Evolutionary conservation across 2,797 vertebrate genomes (phyloP).

Genomic region (Lutjanus campechanus): DNA sequence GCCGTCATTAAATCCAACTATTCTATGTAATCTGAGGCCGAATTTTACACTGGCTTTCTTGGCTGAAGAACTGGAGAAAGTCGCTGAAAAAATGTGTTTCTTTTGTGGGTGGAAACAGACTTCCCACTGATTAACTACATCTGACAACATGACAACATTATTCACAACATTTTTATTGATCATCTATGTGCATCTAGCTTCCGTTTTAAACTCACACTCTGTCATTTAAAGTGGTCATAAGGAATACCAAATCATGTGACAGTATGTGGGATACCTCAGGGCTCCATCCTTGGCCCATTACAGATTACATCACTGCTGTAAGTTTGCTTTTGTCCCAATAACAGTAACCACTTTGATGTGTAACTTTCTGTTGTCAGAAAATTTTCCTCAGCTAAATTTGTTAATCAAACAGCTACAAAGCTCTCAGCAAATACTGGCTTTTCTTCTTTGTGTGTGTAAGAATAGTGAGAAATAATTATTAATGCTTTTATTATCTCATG

Average conservation of each 20-base stretch:
- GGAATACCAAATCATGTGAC: background rate
- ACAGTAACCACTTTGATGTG: slow-evolving; percentile 8
- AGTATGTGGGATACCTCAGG: slow-evolving; percentile 13
- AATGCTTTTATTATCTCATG: background rate
- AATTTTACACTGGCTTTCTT: background rate
- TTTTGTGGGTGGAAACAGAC: slow-evolving; percentile 1
- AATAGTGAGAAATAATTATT: background rate
- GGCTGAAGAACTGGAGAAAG: background rate
- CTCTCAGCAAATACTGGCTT: background rate
- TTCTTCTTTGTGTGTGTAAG: background rate
- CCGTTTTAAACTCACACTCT: background rate
- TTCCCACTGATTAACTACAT: background rate
- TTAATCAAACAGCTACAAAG: background rate
- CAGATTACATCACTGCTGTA: background rate
- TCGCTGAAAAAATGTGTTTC: background rate
- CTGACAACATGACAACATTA: background rate
- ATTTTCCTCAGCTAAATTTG: background rate
- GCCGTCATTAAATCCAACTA: slow-evolving; percentile 21
- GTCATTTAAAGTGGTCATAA: background rate
- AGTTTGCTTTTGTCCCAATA: background rate
- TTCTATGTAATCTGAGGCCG: background rate
- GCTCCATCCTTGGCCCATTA: background rate
- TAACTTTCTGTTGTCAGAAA: background rate
- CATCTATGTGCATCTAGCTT: background rate
- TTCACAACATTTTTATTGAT: background rate